Base-by-base conservation (phyloP, 2,797 vertebrate genomes). In the Chelmon rostratus region DNA sequence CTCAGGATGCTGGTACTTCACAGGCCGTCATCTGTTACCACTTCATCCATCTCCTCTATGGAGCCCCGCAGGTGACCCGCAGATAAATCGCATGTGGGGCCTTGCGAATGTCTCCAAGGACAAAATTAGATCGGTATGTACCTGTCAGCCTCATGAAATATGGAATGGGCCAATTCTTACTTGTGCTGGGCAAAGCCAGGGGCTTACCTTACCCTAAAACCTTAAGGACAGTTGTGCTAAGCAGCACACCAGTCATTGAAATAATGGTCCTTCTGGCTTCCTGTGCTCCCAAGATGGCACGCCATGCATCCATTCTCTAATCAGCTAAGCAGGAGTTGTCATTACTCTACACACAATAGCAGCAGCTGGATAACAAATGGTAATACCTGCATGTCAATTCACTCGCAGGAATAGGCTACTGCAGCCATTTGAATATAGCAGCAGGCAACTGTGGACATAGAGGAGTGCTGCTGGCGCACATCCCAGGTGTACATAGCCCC, bases 61-160 rank as follows among this genome's bases (percentile, higher is more conserved):
- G 53, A 91, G 88, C 82, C 87, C 88, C 4, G 77, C 68, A 47
- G 78, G 85, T 94, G 92, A 95, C 93, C 92, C 71, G 75, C 70
- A 89, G 91, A 94, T 93, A 93, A 93, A 94, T 93, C 49, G 79
- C 42, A 8, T 78, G 85, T 81, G 75, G 85, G 88, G 88, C 85
- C 83, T 91, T 84, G 90, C 38, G 44, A 74, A 81, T 86, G 86
- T 91, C 91, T 92, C 91, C 92, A 93, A 94, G 93, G 94, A 93
- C 92, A 92, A 92, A 93, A 94, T 94, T 89, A 92, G 88, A 94
- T 92, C 72, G 69, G 87, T 93, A 84, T 87, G 91, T 91, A 93
- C 92, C 91, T 90, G 93, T 93, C 91, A 94, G 78, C 57, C 82
- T 94, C 81, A 90, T 93, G 87, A 95, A 93, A 94, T 90, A 94